These are phyloP conservation scores for Megaptera novaeangliae DNA, from an alignment of 2,113 vertebrate species.

Conservation along the genomic window DNA sequence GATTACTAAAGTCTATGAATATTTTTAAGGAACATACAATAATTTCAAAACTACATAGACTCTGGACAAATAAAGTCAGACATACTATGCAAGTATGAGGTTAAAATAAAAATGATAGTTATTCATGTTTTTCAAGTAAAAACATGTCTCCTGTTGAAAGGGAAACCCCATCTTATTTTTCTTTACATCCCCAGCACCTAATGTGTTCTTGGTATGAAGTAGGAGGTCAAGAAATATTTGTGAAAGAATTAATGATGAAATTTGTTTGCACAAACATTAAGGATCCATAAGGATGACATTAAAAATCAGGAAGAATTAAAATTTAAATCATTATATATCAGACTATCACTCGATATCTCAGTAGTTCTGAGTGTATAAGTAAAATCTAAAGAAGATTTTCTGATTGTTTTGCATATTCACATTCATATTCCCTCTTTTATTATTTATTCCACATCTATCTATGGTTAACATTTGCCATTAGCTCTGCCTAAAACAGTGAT, in stretches of 20 bases:
- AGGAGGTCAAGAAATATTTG: not conserved
- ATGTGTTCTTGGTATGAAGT: not conserved
- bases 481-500: not conserved
- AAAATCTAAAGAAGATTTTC: not conserved
- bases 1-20: not conserved
- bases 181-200: not conserved
- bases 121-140: not conserved
- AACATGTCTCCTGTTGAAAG: not conserved
- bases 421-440: not conserved
- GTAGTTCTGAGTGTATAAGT: not conserved
- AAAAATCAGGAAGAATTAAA: not conserved
- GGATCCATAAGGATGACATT: not conserved
- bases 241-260: not conserved
- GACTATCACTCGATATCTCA: not conserved
- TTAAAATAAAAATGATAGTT: not conserved
- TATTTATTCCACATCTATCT: not conserved
- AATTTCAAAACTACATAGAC: constrained; percentile 8
- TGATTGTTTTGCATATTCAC: not conserved
- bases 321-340: not conserved
- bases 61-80: not conserved
- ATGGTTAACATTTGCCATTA: not conserved
- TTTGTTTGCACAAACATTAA: not conserved
- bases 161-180: not conserved
- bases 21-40: not conserved
- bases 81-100: not conserved